These are phyloP conservation scores for Scyliorhinus canicula DNA, from an alignment of 2,797 vertebrate species.

Conservation along the genomic window DNA sequence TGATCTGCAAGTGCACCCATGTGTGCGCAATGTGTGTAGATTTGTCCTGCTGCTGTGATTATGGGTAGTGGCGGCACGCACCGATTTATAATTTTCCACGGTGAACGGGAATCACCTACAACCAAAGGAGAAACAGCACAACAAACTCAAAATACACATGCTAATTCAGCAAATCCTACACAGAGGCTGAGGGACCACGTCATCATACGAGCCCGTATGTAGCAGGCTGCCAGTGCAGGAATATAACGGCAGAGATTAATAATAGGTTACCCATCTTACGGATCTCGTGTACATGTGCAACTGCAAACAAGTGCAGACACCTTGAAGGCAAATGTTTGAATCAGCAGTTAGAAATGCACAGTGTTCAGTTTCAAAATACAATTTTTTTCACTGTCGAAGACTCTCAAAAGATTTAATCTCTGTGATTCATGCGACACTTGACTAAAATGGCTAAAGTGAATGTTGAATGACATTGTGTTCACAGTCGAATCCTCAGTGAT, in stretches of 20 bases:
- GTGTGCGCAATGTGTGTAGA: background rate
- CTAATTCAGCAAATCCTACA: background rate
- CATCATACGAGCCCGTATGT: background rate
- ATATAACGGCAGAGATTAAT: background rate
- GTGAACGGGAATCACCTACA: background rate
- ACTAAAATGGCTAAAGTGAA: too few species aligned
- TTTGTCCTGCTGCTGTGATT: background rate
- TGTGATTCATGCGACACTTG: too few species aligned
- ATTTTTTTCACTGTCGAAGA: too few species aligned
- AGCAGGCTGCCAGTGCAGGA: background rate
- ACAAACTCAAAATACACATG: too few species aligned
- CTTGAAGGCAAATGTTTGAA: background rate
- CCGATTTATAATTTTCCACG: background rate
- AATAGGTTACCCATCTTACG: background rate
- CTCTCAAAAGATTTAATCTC: too few species aligned
- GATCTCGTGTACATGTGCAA: background rate
- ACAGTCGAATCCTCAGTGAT: too few species aligned
- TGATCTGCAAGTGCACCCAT: background rate
- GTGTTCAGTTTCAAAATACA: background rate
- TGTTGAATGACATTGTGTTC: too few species aligned
- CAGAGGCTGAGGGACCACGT: background rate
- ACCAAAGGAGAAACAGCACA: background rate
- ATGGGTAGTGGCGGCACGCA: background rate
- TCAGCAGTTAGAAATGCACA: background rate
- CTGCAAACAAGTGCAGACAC: background rate